Conservation (phyloP, 2,113 vertebrate genomes). For the Sphaerodactylus townsendi region DNA sequence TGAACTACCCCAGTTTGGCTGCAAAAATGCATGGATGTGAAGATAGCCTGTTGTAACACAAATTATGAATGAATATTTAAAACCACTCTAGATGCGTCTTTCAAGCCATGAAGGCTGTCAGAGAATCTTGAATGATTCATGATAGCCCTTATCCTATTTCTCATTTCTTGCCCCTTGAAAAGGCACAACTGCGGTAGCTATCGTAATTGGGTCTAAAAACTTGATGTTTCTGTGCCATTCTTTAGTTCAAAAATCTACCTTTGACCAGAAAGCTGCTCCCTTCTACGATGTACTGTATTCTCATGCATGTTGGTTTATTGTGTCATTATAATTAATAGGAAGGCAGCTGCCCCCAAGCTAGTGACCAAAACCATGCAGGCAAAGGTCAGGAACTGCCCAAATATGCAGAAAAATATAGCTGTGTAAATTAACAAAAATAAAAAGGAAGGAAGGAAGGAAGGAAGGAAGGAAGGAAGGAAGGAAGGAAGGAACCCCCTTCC, state of each 20-base stretch:
- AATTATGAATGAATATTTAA: conserved; percentile 69
- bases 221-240: background rate
- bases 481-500: no score
- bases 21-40: no score
- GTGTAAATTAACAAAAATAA: no score
- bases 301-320: no score
- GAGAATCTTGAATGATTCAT: conserved; percentile 41
- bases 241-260: background rate
- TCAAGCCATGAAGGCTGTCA: conserved; percentile 62
- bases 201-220: background rate
- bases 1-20: no score
- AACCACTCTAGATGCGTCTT: conserved; percentile 55
- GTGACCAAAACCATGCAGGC: no score
- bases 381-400: no score
- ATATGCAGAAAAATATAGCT: no score
- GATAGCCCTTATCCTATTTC: conserved; percentile 23
- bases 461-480: no score
- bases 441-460: no score
- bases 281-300: background rate
- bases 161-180: conserved; percentile 16
- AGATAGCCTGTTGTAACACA: background rate
- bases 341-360: no score
- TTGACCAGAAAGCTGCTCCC: background rate
- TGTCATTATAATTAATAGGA: no score
- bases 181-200: background rate